phyloP scores from a whole-genome alignment of 2,888 invertebrate species.

The Gibbula magus region DNA sequence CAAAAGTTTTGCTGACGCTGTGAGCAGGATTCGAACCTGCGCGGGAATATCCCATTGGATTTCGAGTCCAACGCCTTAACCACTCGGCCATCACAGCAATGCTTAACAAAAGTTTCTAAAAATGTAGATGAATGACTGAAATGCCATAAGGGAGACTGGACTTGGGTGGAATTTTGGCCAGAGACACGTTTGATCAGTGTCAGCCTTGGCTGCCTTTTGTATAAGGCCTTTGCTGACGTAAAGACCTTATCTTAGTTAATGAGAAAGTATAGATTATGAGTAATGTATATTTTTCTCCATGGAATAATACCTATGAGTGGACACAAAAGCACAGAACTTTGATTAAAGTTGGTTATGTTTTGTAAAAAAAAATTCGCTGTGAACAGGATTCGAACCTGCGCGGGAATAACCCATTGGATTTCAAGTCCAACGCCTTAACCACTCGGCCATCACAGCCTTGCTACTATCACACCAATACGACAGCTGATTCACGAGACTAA shows the following conservation, averaged over 20 bases:
- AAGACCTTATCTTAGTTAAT: too few relatives aligned
- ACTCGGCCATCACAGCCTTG: slow-evolving; percentile 29
- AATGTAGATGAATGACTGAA: background rate
- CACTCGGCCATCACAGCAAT: slow-evolving; percentile 29
- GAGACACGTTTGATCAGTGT: too few relatives aligned
- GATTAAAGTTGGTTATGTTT: background rate
- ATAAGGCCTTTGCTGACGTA: too few relatives aligned
- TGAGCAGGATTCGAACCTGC: slow-evolving; percentile 20
- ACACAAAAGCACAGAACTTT: too few relatives aligned
- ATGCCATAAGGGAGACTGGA: background rate
- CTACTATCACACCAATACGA: too few relatives aligned
- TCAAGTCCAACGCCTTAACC: slow-evolving; percentile 33
- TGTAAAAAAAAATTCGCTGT: background rate
- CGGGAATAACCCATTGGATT: slow-evolving; percentile 32
- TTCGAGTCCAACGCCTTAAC: slow-evolving; percentile 33
- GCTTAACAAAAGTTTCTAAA: background rate
- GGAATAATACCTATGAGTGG: too few relatives aligned
- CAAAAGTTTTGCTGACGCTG: background rate
- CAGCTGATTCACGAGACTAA: background rate
- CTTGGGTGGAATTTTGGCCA: background rate
- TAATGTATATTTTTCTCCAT: too few relatives aligned
- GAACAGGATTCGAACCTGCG: slow-evolving; percentile 30
- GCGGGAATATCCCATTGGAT: slow-evolving; percentile 32
- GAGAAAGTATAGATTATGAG: too few relatives aligned
- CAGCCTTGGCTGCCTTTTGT: too few relatives aligned